Evolutionary conservation across 2,888 invertebrate species (phyloP).

Genomic region (Phortica magna): DNA sequence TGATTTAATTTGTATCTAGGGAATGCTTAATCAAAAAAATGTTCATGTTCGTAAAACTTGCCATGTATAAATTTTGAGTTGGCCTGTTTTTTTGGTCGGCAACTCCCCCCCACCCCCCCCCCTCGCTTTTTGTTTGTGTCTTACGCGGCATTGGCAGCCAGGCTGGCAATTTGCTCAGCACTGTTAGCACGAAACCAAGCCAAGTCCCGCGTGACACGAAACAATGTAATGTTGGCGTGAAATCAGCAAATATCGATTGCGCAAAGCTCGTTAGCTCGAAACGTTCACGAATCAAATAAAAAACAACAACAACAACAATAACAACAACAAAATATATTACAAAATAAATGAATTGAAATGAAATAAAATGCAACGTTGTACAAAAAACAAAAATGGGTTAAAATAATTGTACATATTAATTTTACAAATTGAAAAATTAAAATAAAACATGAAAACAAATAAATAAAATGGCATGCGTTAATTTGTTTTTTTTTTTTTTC

Average conservation of each 20-base stretch:
- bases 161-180: slow-evolving; percentile 55
- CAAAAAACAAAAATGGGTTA: slow-evolving; percentile 7
- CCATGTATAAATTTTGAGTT: slow-evolving; percentile 34
- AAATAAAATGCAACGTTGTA: slow-evolving; percentile 29
- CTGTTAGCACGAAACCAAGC: slow-evolving; percentile 5
- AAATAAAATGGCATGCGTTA: neutral
- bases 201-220: slow-evolving; percentile 34
- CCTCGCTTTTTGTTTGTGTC: neutral
- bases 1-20: slow-evolving; percentile 70
- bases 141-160: too few species aligned
- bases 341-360: slow-evolving; percentile 26
- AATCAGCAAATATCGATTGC: slow-evolving; percentile 34
- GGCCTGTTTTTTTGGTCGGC: slow-evolving; percentile 22
- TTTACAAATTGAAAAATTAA: slow-evolving; percentile 28
- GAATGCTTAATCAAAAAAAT: slow-evolving; percentile 67
- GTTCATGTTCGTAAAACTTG: slow-evolving; percentile 34
- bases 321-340: slow-evolving; percentile 35
- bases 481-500: neutral
- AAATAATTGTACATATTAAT: slow-evolving; percentile 20
- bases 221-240: slow-evolving; percentile 27
- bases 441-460: neutral
- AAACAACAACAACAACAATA: slow-evolving; percentile 41
- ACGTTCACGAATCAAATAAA: slow-evolving; percentile 12
- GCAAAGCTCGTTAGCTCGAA: slow-evolving; percentile 27
- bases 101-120: too few species aligned